Percentiles rank a stretch among this genome's conserved stretches.
Conservation (phyloP, 2,113 vertebrate species). For the Cochlearius cochlearius region DNA sequence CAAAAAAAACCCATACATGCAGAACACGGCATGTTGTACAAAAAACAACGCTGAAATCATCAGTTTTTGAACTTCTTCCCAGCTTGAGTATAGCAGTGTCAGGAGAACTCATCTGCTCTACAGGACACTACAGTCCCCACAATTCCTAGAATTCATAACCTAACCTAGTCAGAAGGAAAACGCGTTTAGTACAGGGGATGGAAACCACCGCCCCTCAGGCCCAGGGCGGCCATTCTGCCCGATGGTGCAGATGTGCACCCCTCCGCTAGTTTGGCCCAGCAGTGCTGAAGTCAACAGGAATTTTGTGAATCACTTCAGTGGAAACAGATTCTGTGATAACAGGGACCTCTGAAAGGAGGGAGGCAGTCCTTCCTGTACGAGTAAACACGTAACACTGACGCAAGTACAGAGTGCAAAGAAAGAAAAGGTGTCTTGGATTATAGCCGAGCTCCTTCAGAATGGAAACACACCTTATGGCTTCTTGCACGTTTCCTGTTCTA, state of each 20-base stretch:
- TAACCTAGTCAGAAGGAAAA: neutral
- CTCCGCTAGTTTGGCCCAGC: neutral
- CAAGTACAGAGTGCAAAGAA: neutral
- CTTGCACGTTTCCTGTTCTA: neutral
- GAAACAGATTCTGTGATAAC: neutral
- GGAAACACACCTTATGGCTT: neutral
- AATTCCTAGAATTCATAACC: neutral
- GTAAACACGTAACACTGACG: neutral
- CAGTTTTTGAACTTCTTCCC: neutral
- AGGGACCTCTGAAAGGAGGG: neutral
- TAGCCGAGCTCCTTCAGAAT: neutral
- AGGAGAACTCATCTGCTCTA: neutral
- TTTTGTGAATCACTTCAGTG: neutral
- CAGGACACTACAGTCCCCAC: neutral
- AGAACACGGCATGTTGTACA: neutral
- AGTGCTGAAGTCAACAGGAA: neutral
- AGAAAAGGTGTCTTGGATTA: neutral
- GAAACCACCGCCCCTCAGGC: neutral
- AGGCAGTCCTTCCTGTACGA: neutral
- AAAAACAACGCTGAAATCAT: neutral
- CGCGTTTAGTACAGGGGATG: neutral
- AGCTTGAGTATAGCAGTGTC: neutral
- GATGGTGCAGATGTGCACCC: neutral
- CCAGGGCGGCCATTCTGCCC: fast-evolving
- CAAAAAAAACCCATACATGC: constrained; percentile 13